A percentile compares a stretch with the other conserved stretches of the same genome.
Evolutionary conservation across 2,113 vertebrate species (phyloP).

Genomic region (Gymnobelideus leadbeateri): DNA sequence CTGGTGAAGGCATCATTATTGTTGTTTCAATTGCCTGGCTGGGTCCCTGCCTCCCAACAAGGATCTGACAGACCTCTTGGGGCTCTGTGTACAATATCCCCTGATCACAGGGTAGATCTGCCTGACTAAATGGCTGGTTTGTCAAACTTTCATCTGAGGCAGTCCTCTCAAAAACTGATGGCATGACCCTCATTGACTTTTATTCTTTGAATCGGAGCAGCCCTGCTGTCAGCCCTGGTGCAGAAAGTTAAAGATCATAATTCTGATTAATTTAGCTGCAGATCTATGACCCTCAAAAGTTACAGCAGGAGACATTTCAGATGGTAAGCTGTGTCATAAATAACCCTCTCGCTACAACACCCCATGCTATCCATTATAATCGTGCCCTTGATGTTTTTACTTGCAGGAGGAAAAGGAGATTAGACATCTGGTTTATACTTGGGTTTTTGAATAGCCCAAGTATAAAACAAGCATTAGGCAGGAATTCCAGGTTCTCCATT

Average conservation of each 20-base stretch:
- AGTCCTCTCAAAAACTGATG: not conserved
- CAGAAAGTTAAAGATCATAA: not conserved
- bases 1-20: not conserved
- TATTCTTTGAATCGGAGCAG: not conserved
- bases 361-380: conserved; percentile 6
- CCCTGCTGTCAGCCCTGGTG: not conserved
- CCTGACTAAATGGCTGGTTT: not conserved
- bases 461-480: not conserved
- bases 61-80: not conserved
- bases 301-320: not conserved
- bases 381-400: not conserved
- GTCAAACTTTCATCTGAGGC: not conserved
- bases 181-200: not conserved
- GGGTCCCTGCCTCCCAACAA: not conserved
- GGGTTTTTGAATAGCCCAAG: not conserved
- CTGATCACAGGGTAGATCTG: not conserved
- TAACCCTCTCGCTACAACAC: not conserved
- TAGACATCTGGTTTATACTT: not conserved
- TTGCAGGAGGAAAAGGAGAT: not conserved
- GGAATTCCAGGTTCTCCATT: not conserved
- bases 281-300: not conserved
- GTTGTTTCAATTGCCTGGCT: not conserved
- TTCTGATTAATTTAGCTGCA: not conserved
- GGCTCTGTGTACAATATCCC: not conserved
- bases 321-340: not conserved